Evolutionary conservation across 35 echinoderm and acorn worm species (phyloP).

Genomic region (Hemicentrotus pulcherrimus): DNA sequence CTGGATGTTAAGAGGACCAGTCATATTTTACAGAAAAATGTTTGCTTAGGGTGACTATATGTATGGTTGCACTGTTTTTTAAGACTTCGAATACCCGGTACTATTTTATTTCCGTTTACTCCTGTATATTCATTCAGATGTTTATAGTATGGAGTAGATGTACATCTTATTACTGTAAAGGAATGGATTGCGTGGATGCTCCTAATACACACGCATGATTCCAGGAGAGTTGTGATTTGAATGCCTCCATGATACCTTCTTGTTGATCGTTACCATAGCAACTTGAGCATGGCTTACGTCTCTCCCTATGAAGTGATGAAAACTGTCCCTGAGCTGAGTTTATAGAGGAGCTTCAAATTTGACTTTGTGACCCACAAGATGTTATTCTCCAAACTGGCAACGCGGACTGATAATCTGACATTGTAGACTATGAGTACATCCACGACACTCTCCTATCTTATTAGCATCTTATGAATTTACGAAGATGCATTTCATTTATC

Average conservation of each 20-base stretch:
- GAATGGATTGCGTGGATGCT: too few relatives aligned
- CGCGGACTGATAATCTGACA: neutral
- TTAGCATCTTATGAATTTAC: neutral
- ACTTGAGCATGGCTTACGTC: neutral
- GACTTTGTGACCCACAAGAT: neutral
- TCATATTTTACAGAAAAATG: neutral
- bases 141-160: too few relatives aligned
- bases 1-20: neutral
- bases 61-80: neutral
- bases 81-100: too few relatives aligned
- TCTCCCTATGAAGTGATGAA: neutral
- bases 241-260: neutral
- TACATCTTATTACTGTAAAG: too few relatives aligned
- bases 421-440: neutral
- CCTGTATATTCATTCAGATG: too few relatives aligned
- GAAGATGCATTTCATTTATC: neutral
- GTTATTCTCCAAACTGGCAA: neutral
- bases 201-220: too few relatives aligned
- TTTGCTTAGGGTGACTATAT: neutral
- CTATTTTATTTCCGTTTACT: too few relatives aligned
- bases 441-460: neutral
- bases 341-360: neutral
- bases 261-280: constrained; percentile 10
- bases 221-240: neutral
- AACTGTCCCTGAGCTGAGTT: neutral